Base-by-base conservation (phyloP, 2,888 invertebrate species). In the Eilema griseolum region DNA sequence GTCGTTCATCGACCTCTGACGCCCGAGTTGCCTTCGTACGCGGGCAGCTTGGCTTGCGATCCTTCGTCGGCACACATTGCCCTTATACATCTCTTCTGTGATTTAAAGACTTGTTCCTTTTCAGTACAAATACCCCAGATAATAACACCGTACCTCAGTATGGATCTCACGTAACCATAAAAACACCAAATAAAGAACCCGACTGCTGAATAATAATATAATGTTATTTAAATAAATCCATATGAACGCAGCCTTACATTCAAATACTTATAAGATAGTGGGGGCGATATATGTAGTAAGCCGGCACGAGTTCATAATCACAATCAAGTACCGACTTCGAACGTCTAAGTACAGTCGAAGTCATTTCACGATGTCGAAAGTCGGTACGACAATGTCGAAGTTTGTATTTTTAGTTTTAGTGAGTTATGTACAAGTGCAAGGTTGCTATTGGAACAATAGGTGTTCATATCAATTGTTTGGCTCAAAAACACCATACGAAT, bases 401-500 rank as follows among this genome's bases (percentile, higher is more conserved):
- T 20, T 83, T 0, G 65, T 77, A 4, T 59, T 84, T 4, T 72
- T 74, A 20, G 12, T 28, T 20, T 11, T 83, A 11, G 81, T 83
- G 14, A 70, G 84, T 68, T 83, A 83, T 3, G 75, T 70, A 23
- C 72, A 76, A n/a, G 76, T 61, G 59, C 37, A 63, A 10, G 76
- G 81, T 0, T 94, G 94, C 69, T 93, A 94, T 69, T 93, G 89
- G 89, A 93, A 90, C 75, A 75, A 83, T 0, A 78, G 86, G 61
- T 92, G 92, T 56, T 81, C 88, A 0, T 91, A 88, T 65, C 78
- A 78, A 7, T 66, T 91, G 74, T 92, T 87, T 71, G 89, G 91
- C 0, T 85, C 93, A 0, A 94, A 91, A 74, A 93, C 95, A 0
- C 92, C 92, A 0, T 95, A 95, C 66, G 93, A 93, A 3, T 83